These are phyloP conservation scores for Paramisgurnus dabryanus DNA, from an alignment of 2,113 vertebrate species.

Conservation along the genomic window DNA sequence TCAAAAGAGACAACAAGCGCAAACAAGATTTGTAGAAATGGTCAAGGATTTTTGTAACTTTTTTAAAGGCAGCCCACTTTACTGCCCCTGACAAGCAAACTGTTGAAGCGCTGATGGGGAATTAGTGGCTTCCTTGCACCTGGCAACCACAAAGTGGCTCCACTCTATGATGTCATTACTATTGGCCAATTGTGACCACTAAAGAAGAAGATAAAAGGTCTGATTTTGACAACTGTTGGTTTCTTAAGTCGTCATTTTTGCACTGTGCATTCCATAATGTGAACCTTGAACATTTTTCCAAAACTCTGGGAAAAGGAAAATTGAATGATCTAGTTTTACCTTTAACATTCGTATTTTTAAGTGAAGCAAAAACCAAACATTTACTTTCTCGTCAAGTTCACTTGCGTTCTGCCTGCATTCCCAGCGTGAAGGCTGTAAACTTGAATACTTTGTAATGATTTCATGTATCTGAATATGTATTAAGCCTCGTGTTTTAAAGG, in stretches of 20 bases:
- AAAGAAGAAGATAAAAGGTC: slow-evolving; percentile 46
- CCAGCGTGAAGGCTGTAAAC: slow-evolving; percentile 21
- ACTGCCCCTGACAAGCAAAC: slow-evolving; percentile 7
- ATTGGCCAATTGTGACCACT: slow-evolving; percentile 56
- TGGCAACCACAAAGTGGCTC: slow-evolving; percentile 44
- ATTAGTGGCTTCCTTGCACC: slow-evolving; percentile 20
- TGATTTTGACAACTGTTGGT: slow-evolving; percentile 27
- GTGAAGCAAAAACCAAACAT: slow-evolving; percentile 7
- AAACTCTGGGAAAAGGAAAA: slow-evolving; percentile 37
- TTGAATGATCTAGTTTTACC: slow-evolving; percentile 16
- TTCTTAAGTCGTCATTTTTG: slow-evolving; percentile 44
- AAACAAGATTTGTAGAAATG: neutral
- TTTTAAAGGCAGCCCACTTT: slow-evolving; percentile 20
- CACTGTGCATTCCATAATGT: slow-evolving; percentile 65
- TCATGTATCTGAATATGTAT: neutral
- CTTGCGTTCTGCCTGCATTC: slow-evolving; percentile 18
- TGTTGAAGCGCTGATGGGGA: neutral
- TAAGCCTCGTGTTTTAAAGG: neutral
- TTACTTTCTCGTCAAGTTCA: slow-evolving; percentile 8
- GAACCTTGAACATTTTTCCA: slow-evolving; percentile 55
- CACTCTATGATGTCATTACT: slow-evolving; percentile 51
- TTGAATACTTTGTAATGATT: slow-evolving; percentile 30
- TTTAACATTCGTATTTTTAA: slow-evolving; percentile 3
- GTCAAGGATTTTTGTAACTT: neutral
- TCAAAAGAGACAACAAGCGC: slow-evolving; percentile 6